phyloP scores from a whole-genome alignment of 2,888 invertebrate genomes.

The Matsumyia berberina region DNA sequence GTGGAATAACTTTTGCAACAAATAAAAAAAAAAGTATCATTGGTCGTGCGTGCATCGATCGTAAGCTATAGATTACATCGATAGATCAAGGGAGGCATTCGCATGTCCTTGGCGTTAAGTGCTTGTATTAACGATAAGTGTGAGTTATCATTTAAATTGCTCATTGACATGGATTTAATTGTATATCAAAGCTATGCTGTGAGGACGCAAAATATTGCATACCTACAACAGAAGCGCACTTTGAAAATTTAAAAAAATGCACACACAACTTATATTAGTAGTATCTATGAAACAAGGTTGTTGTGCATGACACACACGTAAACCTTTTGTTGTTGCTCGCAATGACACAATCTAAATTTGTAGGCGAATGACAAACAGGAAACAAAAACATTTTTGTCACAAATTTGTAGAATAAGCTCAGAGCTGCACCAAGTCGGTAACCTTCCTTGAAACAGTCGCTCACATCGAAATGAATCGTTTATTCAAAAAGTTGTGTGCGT shows the following conservation, averaged over 20 bases:
- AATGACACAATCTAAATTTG: constrained; percentile 6
- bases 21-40: neutral
- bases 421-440: constrained; percentile 4
- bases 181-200: neutral
- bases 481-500: neutral
- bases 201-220: constrained; percentile 24
- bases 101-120: constrained; percentile 33
- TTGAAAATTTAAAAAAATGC: neutral
- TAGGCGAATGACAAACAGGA: constrained; percentile 16
- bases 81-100: constrained; percentile 31
- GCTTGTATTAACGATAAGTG: constrained; percentile 38
- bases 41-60: constrained; percentile 8
- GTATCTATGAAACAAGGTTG: neutral
- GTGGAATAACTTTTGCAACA: constrained; percentile 30
- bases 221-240: neutral
- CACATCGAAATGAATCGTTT: neutral
- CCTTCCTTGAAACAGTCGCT: constrained; percentile 35
- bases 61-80: constrained; percentile 1
- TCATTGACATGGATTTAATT: constrained; percentile 48
- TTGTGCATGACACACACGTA: neutral
- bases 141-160: constrained; percentile 46
- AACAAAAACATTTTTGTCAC: neutral
- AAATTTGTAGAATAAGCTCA: constrained; percentile 4
- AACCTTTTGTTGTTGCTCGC: constrained; percentile 4
- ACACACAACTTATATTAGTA: no score